Percentiles rank a stretch among this genome's conserved stretches.
Conservation (phyloP, 2,113 vertebrate genomes). For the Hyperopisus bebe region DNA sequence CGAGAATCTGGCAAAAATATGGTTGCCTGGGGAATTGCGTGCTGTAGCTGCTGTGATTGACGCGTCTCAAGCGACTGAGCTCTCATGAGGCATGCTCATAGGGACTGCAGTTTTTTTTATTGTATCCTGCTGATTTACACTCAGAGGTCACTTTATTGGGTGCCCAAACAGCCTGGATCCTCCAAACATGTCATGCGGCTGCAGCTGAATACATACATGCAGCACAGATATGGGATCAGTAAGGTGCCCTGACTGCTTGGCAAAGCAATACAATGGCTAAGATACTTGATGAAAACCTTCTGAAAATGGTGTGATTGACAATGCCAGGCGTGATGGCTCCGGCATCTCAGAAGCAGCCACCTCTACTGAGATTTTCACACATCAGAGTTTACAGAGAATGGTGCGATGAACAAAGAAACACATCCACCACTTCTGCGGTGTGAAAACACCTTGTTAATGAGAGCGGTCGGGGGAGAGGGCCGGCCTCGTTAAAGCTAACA, state of each 20-base stretch:
- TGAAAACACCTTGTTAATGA: not conserved
- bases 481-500: not conserved
- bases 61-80: not conserved
- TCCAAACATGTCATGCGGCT: not conserved
- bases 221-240: not conserved
- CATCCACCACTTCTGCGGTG: not conserved
- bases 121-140: not conserved
- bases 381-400: not conserved
- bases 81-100: not conserved
- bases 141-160: not conserved
- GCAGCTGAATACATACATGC: not conserved
- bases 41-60: not conserved
- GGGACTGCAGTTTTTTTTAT: not conserved
- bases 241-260: not conserved
- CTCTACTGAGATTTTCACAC: not conserved
- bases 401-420: not conserved
- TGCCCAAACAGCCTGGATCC: not conserved
- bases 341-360: not conserved
- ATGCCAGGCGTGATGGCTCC: not conserved
- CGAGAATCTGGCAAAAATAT: not conserved
- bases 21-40: not conserved
- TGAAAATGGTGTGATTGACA: not conserved
- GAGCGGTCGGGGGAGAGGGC: not conserved
- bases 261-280: not conserved
- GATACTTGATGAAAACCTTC: not conserved